Percentiles rank a stretch among this genome's conserved stretches.
These are phyloP conservation scores for Tetragnatha montana DNA, from an alignment of 2,888 invertebrate genomes.

Conservation along the genomic window DNA sequence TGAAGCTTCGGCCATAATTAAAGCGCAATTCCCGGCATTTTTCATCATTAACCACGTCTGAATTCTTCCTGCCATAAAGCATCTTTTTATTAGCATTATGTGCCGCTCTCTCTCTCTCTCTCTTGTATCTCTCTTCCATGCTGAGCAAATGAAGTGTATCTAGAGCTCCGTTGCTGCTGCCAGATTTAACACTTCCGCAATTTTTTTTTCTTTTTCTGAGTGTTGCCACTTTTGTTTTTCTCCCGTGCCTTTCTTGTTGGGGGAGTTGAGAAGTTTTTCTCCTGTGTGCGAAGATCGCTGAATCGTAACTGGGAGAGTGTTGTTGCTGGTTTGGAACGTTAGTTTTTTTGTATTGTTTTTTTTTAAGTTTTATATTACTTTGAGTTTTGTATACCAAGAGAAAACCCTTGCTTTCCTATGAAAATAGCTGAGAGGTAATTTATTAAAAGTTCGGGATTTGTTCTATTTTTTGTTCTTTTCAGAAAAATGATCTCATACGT, in stretches of 20 bases:
- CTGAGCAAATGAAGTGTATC: constrained; percentile 66
- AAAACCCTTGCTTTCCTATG: constrained; percentile 1
- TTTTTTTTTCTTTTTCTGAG: constrained; percentile 29
- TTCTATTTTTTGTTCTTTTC: not conserved
- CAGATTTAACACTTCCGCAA: constrained; percentile 68
- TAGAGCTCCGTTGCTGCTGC: constrained; percentile 41
- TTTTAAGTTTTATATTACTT: not conserved
- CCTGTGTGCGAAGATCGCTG: constrained; percentile 28
- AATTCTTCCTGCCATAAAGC: constrained; percentile 3
- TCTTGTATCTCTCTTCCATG: constrained; percentile 46
- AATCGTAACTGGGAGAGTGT: constrained; percentile 27
- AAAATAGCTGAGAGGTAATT: constrained; percentile 2
- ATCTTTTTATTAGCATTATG: constrained; percentile 51
- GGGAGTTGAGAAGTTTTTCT: constrained; percentile 14
- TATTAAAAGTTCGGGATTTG: not conserved
- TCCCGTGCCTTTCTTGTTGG: constrained; percentile 5
- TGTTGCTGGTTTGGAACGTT: not conserved
- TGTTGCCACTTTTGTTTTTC: not conserved
- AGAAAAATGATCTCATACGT: not conserved
- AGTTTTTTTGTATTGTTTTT: not conserved
- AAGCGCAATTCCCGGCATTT: not conserved
- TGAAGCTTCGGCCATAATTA: not conserved
- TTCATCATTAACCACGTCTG: not conserved
- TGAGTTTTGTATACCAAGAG: not conserved
- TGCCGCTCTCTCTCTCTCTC: constrained; percentile 7